A percentile compares a stretch with the other conserved stretches of the same genome.
Evolutionary conservation across 1,140 invertebrate genomes (phyloP).

Genomic region (Charaxes varanes): DNA sequence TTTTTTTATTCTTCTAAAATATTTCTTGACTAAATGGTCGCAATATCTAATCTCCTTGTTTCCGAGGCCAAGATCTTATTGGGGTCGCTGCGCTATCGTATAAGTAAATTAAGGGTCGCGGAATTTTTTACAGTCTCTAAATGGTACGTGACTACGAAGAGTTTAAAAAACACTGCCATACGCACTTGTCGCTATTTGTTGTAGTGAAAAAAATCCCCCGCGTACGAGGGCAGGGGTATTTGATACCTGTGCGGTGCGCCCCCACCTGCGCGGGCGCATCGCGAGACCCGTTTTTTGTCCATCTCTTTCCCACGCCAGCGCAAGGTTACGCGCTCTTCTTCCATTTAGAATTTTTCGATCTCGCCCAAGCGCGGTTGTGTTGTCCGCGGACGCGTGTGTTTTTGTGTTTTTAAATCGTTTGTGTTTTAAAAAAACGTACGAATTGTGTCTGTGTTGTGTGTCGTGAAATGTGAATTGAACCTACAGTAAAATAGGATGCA

Average conservation of each 20-base stretch:
- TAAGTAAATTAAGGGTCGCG: too few species aligned
- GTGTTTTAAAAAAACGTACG: slow-evolving; percentile 25
- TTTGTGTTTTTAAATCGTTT: slow-evolving; percentile 15
- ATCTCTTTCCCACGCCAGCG: slow-evolving; percentile 37
- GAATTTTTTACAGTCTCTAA: too few species aligned
- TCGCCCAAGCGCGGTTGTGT: slow-evolving; percentile 34
- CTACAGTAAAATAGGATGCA: slow-evolving; percentile 44
- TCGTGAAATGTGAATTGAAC: slow-evolving; percentile 23
- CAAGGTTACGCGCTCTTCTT: slow-evolving; percentile 23
- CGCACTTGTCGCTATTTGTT: slow-evolving; percentile 18
- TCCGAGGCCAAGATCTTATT: too few species aligned
- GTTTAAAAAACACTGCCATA: too few species aligned
- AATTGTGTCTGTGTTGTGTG: slow-evolving; percentile 25
- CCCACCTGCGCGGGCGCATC: slow-evolving; percentile 40
- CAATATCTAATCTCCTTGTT: too few species aligned
- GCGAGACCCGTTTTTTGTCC: slow-evolving; percentile 25
- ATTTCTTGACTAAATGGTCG: too few species aligned
- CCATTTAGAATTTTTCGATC: slow-evolving; percentile 42
- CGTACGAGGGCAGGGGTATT: slow-evolving; percentile 13
- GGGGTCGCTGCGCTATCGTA: too few species aligned
- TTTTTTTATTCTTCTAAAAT: too few species aligned
- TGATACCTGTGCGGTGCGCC: slow-evolving; percentile 24
- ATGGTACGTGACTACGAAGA: too few species aligned
- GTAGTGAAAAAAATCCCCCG: slow-evolving; percentile 11
- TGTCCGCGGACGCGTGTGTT: slow-evolving; percentile 26